Conservation (phyloP, 2,113 vertebrate species). For the Ameiurus melas region DNA sequence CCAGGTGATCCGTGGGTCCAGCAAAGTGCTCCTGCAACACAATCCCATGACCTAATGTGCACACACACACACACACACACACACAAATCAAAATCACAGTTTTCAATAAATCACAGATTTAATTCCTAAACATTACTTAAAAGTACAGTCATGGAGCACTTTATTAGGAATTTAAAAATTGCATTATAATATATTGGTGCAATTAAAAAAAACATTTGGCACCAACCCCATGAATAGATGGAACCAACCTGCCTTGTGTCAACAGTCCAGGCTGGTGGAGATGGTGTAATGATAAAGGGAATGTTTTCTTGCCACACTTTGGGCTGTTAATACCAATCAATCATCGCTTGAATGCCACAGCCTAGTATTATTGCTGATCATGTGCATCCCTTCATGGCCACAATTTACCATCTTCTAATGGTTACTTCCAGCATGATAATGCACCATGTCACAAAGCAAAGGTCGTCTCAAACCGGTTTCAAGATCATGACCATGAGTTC, state of each 20-base stretch:
- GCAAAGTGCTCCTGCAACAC: constrained; percentile 30
- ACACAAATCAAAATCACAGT: background rate
- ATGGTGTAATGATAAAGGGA: background rate
- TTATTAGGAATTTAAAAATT: background rate
- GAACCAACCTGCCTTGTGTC: background rate
- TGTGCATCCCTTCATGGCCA: background rate
- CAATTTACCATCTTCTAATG: background rate
- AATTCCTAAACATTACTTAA: background rate
- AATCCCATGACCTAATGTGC: constrained; percentile 55
- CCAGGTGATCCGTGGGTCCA: constrained; percentile 66
- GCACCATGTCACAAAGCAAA: background rate
- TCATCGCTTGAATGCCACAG: background rate
- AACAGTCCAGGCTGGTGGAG: background rate
- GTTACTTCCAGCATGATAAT: background rate
- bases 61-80: constrained; percentile 1
- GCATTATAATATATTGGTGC: background rate
- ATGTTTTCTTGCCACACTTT: background rate
- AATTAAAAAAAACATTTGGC: background rate
- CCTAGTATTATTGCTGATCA: background rate
- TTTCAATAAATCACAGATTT: background rate
- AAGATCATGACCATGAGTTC: background rate
- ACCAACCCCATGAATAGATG: background rate
- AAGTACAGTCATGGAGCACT: background rate
- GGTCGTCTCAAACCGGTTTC: background rate
- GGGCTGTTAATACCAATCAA: background rate